phyloP scores from a whole-genome alignment of 1,140 invertebrate species.

The Nixonia krombeini region DNA sequence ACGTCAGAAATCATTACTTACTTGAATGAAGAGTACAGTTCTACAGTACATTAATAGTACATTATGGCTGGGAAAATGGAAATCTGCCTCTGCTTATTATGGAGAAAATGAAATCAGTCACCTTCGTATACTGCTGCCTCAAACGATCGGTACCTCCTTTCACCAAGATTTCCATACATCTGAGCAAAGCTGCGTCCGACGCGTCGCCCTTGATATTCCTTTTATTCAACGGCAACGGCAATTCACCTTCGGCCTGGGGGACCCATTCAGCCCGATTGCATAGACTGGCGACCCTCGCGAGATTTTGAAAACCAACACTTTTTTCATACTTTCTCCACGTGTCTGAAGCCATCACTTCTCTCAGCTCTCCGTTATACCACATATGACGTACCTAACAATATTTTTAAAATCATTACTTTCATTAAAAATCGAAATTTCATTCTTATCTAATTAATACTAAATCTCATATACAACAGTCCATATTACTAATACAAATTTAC shows the following conservation, averaged over 20 bases:
- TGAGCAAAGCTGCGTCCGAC: slow-evolving; percentile 85
- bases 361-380: slow-evolving; percentile 78
- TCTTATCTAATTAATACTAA: no score
- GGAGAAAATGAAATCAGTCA: slow-evolving; percentile 55
- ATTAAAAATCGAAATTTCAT: no score
- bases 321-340: slow-evolving; percentile 70
- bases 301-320: slow-evolving; percentile 74
- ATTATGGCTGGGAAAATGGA: no score
- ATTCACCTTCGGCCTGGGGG: slow-evolving; percentile 66
- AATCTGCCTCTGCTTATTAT: no score
- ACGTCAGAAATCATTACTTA: no score
- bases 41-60: no score
- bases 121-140: slow-evolving; percentile 79
- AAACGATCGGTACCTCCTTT: slow-evolving; percentile 78
- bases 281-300: slow-evolving; percentile 78
- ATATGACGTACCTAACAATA: slow-evolving; percentile 71
- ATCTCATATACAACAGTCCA: no score
- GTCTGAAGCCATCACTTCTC: slow-evolving; percentile 70
- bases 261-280: slow-evolving; percentile 86
- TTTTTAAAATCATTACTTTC: no score
- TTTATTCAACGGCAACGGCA: slow-evolving; percentile 77
- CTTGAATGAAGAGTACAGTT: no score
- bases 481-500: no score
- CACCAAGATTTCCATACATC: slow-evolving; percentile 79
- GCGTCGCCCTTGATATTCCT: slow-evolving; percentile 82